Evolutionary conservation across 1,140 invertebrate genomes (phyloP).

Genomic region (Anastrepha obliqua): DNA sequence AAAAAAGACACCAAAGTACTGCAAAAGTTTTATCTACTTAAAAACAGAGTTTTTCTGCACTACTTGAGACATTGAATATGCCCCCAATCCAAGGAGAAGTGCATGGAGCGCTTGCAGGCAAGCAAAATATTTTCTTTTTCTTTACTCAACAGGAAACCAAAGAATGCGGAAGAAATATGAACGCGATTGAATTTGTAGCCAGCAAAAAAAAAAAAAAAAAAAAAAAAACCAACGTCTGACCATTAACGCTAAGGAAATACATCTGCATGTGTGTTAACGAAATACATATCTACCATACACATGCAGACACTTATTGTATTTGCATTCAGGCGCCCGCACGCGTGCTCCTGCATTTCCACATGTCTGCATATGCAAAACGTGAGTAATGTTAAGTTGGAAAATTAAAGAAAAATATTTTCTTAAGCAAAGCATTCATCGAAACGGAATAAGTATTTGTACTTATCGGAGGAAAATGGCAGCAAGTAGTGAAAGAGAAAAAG

Average conservation of each 20-base stretch:
- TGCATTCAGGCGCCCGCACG: no score
- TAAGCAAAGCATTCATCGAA: conserved; percentile 17
- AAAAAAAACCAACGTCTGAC: not conserved
- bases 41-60: conserved; percentile 23
- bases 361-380: not conserved
- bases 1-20: conserved; percentile 13
- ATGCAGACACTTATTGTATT: no score
- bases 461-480: not conserved
- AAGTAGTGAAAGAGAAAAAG: not conserved
- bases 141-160: not conserved
- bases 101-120: not conserved
- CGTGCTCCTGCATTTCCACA: not conserved
- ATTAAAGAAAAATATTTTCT: conserved; percentile 34
- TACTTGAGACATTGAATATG: conserved; percentile 13
- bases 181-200: conserved; percentile 3
- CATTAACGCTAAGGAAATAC: not conserved
- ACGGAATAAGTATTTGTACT: conserved; percentile 25
- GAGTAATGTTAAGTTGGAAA: not conserved
- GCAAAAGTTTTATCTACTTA: conserved; percentile 35
- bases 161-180: conserved; percentile 25
- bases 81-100: not conserved
- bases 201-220: not conserved
- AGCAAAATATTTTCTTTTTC: not conserved
- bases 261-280: not conserved
- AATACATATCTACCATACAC: no score